Evolutionary conservation across 2,888 invertebrate species (phyloP), one percentile per base, ranked within the genome.

Genomic region (Parasteatoda lunata): DNA sequence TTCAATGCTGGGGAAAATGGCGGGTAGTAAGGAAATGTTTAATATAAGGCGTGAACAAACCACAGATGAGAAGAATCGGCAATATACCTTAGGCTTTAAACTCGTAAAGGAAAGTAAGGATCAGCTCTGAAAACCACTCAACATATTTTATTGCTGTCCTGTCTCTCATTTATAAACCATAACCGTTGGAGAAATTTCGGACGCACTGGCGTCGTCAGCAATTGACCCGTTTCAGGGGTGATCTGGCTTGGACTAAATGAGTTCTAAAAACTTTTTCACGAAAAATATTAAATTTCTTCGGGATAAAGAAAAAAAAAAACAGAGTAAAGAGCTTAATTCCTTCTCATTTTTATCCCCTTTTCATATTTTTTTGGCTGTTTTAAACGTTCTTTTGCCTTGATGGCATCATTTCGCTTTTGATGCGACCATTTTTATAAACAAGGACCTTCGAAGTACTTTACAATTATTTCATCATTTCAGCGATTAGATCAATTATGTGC

Each of bases 211-310:
- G 84, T 79, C 84, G 48, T 13, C 11, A 49, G 75, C 84, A 85
- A 85, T 84, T 85, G 84, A 85, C 84, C 79, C 79, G 79, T 64
- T 85, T 69, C 51, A 45, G 72, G 72, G 73, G 69, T 54, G 73
- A 81, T 81, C 48, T 69, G 51, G 64, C 13, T 73, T 49, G 75
- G 64, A 71, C 65, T 85, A 85, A 85, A 85, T 75, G 79, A 85
- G 75, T 85, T 85, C 78, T 75, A 48, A 76, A 79, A 85, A 79
- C 69, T 64, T 79, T 84, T 69, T 66, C 79, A 52, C 51, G 79
- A 64, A 79, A 85, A 85, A 85, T 85, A 85, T 85, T 85, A 85
- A 85, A 85, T 85, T 85, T 85, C 84, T 85, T 85, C 75, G 30
- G 76, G 9, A 76, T 52, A 64, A 75, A 75, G 65, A 64, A 72